phyloP scores from a whole-genome alignment of 2,113 vertebrate species.

The Polypterus bichir region DNA sequence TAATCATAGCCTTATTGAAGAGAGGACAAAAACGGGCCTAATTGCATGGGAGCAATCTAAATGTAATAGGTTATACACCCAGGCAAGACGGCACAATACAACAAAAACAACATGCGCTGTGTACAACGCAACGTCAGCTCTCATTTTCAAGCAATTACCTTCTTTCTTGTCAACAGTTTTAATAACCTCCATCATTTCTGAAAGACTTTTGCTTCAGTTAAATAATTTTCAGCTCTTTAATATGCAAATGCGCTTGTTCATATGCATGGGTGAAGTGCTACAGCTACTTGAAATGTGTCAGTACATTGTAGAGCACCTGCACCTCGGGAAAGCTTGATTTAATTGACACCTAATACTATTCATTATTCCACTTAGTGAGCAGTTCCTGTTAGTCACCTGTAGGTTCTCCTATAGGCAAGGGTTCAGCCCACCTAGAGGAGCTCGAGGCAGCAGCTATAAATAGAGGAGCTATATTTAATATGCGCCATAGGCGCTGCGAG shows the following conservation, averaged over 20 bases:
- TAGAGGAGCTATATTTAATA: conserved; percentile 65
- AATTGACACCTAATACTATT: conserved; percentile 98
- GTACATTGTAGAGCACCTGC: conserved; percentile 96
- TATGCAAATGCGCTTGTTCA: conserved; percentile 91
- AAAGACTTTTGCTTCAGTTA: conserved; percentile 92
- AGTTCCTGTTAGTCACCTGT: conserved; percentile 96
- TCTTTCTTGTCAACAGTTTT: conserved; percentile 98
- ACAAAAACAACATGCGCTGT: conserved; percentile 80
- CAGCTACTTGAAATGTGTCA: conserved; percentile 87
- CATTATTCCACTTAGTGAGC: conserved; percentile 99
- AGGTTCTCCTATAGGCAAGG: conserved; percentile 65
- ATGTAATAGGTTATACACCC: conserved; percentile 99
- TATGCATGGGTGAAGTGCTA: conserved; percentile 95
- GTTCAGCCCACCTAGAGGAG: conserved; percentile 73
- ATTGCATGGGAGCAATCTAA: conserved; percentile 99
- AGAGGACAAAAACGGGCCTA: conserved; percentile 99
- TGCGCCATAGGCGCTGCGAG: conserved; percentile 2
- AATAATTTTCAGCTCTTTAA: conserved; percentile 98
- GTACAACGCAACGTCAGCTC: conserved; percentile 93
- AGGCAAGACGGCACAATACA: conserved; percentile 95
- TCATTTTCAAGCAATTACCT: conserved; percentile 99
- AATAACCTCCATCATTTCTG: conserved; percentile 98
- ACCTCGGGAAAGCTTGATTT: conserved; percentile 88
- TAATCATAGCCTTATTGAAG: conserved; percentile 99
- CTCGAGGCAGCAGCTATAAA: conserved; percentile 75